phyloP scores from a whole-genome alignment of 1,140 invertebrate species.

The Delia radicum region DNA sequence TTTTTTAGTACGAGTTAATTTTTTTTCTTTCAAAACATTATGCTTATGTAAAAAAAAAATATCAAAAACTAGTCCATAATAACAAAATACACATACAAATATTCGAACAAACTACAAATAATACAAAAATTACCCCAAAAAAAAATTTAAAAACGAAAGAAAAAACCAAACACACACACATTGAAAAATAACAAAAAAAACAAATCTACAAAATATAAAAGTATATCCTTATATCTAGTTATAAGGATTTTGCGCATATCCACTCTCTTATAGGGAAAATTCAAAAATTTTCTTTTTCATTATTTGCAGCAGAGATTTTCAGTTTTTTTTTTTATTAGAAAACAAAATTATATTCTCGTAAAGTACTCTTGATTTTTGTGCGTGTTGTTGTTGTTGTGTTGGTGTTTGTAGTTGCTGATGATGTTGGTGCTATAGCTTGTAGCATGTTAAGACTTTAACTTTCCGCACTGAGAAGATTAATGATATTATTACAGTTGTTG shows the following conservation, averaged over 20 bases:
- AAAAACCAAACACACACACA: background rate
- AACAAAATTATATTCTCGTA: background rate
- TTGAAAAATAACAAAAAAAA: background rate
- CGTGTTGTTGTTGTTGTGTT: background rate
- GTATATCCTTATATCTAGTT: background rate
- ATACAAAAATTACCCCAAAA: background rate
- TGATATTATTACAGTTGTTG: constrained; percentile 9
- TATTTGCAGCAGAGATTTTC: constrained; percentile 6
- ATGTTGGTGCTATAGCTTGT: background rate
- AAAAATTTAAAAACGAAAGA: background rate
- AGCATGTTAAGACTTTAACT: background rate
- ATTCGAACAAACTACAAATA: background rate
- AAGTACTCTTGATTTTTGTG: background rate
- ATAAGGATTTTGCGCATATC: constrained; percentile 11
- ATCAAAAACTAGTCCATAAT: background rate
- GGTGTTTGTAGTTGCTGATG: background rate
- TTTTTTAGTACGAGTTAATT: too few relatives aligned
- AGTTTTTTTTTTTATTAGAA: too few relatives aligned
- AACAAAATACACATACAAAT: background rate
- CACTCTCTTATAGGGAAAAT: background rate
- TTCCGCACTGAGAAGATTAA: constrained; percentile 14
- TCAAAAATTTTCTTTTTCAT: constrained; percentile 5
- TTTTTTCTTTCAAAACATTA: too few relatives aligned
- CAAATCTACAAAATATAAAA: background rate
- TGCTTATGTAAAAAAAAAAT: too few relatives aligned